A percentile compares a stretch with the other conserved stretches of the same genome.
phyloP scores from a whole-genome alignment of 2,797 vertebrate species.

The Selene dorsalis region DNA sequence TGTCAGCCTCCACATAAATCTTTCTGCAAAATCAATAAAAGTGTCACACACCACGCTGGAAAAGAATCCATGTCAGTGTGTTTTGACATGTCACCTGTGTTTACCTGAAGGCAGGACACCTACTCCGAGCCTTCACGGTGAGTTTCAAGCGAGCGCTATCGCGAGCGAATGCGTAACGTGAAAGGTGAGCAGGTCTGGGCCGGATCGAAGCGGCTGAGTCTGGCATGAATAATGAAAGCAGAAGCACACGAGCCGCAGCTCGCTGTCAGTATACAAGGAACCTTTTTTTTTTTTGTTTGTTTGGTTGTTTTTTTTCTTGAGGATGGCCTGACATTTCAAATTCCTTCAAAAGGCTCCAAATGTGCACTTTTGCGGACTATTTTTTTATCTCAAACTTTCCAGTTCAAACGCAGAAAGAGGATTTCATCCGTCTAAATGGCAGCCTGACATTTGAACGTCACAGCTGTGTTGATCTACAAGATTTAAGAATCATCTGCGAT shows the following conservation, averaged over 20 bases:
- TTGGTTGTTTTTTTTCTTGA: background rate
- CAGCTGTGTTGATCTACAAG: conserved; percentile 20
- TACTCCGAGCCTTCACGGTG: conserved; percentile 12
- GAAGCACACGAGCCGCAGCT: conserved; percentile 47
- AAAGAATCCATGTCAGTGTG: conserved; percentile 35
- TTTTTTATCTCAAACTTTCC: conserved; percentile 10
- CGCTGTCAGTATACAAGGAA: conserved; percentile 22
- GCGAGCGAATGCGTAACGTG: conserved; percentile 68
- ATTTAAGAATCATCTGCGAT: conserved; percentile 47
- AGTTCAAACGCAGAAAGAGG: conserved; percentile 10
- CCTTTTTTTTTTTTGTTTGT: conserved; percentile 14
- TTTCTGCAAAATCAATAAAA: conserved; percentile 18
- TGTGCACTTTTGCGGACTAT: too few species aligned
- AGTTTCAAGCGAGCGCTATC: conserved; percentile 39
- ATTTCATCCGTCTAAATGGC: conserved; percentile 23
- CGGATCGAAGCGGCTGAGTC: conserved; percentile 67
- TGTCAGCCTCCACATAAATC: conserved; percentile 41
- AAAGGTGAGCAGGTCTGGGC: conserved; percentile 65
- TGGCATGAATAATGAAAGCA: conserved; percentile 75
- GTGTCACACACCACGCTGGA: background rate
- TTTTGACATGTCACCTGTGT: conserved; percentile 6
- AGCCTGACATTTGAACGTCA: conserved; percentile 45
- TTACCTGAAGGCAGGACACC: conserved; percentile 30
- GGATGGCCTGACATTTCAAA: conserved; percentile 37
- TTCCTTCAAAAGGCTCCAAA: conserved; percentile 26